Conservation (phyloP, 2,113 vertebrate species). For the Numida meleagris region DNA sequence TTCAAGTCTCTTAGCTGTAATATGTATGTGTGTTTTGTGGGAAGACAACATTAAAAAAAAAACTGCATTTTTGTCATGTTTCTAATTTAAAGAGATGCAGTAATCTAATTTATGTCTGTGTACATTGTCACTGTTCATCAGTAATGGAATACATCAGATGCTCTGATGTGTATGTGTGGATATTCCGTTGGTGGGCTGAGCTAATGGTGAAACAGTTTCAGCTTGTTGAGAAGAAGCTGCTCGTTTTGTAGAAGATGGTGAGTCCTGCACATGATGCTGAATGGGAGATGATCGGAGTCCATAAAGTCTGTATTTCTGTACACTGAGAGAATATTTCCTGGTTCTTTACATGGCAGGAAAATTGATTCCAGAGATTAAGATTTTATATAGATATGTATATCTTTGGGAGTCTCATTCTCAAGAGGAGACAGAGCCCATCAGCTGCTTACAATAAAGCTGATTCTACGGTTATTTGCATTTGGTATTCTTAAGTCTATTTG, state of each 20-base stretch:
- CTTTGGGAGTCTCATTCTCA: neutral
- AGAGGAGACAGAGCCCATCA: neutral
- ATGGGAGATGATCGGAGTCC: neutral
- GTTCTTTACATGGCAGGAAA: neutral
- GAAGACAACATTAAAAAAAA: neutral
- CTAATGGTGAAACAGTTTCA: neutral
- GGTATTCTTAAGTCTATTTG: neutral
- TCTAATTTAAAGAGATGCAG: conserved; percentile 12
- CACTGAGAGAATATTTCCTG: neutral
- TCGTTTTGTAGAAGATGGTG: neutral
- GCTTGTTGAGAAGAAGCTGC: neutral
- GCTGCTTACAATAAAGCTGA: neutral
- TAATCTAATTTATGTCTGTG: conserved; percentile 18
- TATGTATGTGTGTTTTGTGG: neutral
- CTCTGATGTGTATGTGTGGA: neutral
- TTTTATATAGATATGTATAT: neutral
- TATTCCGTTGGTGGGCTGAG: neutral
- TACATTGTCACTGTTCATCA: neutral
- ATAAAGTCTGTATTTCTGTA: neutral
- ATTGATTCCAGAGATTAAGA: neutral
- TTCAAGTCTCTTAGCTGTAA: conserved; percentile 7
- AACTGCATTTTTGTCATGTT: conserved; percentile 17
- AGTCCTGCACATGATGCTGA: neutral
- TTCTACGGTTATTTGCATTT: neutral
- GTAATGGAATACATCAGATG: conserved; percentile 1